Evolutionary conservation across 2,113 vertebrate genomes (phyloP).

Genomic region (Camelus dromedarius): DNA sequence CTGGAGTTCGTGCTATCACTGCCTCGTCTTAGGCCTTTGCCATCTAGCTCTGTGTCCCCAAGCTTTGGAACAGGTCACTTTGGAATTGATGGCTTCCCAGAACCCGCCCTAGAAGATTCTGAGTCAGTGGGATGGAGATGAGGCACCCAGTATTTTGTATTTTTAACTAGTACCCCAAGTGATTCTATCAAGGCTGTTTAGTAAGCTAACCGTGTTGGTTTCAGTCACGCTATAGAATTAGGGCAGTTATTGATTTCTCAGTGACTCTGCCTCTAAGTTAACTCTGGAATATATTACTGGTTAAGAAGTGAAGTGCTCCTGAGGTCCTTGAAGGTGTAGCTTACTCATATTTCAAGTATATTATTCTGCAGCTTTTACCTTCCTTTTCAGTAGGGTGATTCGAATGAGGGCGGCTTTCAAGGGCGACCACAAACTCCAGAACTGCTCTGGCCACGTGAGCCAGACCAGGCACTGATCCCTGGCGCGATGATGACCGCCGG

Average conservation of each 20-base stretch:
- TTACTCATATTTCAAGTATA: not conserved
- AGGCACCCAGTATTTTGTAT: not conserved
- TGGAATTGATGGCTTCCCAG: not conserved
- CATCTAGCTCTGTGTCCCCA: not conserved
- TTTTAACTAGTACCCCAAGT: not conserved
- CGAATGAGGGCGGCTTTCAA: not conserved
- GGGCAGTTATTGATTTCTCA: not conserved
- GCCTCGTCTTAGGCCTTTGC: not conserved
- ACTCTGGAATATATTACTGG: not conserved
- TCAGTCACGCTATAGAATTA: not conserved
- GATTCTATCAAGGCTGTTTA: not conserved
- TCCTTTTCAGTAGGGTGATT: not conserved
- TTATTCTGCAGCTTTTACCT: not conserved
- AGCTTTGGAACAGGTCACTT: not conserved
- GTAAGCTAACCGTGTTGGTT: not conserved
- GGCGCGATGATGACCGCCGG: rapidly evolving
- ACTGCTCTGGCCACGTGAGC: not conserved
- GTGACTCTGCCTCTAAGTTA: not conserved
- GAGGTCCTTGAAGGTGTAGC: not conserved
- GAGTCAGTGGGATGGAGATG: not conserved
- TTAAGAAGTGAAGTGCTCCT: not conserved
- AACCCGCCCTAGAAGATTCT: not conserved
- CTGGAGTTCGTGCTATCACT: not conserved
- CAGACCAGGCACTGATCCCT: too few relatives aligned
- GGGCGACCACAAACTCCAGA: not conserved